phyloP scores from a whole-genome alignment of 2,113 vertebrate species.

The Laterallus jamaicensis region DNA sequence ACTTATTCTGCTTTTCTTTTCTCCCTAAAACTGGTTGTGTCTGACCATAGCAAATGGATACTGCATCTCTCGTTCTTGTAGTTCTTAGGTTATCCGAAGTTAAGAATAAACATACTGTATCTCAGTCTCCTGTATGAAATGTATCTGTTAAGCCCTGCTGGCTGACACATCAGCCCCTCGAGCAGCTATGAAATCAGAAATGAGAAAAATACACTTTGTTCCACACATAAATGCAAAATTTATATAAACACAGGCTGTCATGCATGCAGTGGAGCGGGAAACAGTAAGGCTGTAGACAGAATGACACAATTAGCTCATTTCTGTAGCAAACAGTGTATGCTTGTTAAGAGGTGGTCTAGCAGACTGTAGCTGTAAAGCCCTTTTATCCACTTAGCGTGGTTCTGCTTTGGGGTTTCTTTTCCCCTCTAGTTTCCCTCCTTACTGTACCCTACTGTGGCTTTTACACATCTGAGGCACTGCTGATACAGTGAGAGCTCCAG shows the following conservation, averaged over 20 bases:
- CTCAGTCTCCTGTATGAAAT: constrained; percentile 74
- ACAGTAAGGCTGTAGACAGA: constrained; percentile 43
- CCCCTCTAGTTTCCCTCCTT: not conserved
- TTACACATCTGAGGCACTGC: not conserved
- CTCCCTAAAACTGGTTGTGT: constrained; percentile 61
- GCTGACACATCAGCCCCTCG: constrained; percentile 48
- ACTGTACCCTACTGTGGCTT: constrained; percentile 48
- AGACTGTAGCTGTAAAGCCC: constrained; percentile 39
- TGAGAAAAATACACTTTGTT: constrained; percentile 60
- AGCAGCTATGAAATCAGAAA: constrained; percentile 40
- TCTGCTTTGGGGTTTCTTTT: not conserved
- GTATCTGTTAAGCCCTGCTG: constrained; percentile 72
- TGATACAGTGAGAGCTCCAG: constrained; percentile 14
- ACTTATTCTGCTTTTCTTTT: constrained; percentile 24
- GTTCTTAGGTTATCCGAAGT: constrained; percentile 75
- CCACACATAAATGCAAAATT: constrained; percentile 61
- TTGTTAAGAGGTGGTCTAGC: constrained; percentile 62
- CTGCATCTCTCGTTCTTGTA: constrained; percentile 78
- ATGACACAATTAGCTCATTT: constrained; percentile 37
- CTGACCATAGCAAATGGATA: constrained; percentile 76
- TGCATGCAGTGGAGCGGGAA: constrained; percentile 23
- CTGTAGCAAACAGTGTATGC: constrained; percentile 26
- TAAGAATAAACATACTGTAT: constrained; percentile 76
- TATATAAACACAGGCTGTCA: constrained; percentile 52
- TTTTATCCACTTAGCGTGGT: constrained; percentile 55